A percentile compares a stretch with the other conserved stretches of the same genome.
phyloP scores from a whole-genome alignment of 2,797 vertebrate genomes.

The Cryptoprocta ferox region DNA sequence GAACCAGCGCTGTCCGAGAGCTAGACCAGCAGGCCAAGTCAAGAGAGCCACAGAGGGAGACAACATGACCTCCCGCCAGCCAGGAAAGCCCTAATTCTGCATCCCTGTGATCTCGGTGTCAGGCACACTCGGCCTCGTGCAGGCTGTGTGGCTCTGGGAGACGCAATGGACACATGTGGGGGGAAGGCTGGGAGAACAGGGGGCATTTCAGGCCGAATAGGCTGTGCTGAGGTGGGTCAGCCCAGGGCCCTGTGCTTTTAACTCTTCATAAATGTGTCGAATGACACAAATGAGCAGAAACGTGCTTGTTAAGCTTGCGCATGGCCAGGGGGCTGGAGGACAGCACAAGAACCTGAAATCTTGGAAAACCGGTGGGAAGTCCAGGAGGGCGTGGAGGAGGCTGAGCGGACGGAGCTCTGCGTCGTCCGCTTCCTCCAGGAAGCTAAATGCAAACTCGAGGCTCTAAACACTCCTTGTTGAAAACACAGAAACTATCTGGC shows the following conservation, averaged over 20 bases:
- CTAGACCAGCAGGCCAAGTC: neutral
- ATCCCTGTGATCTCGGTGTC: neutral
- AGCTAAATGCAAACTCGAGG: neutral
- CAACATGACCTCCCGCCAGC: fast-evolving
- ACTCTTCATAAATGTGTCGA: neutral
- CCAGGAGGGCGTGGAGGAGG: fast-evolving
- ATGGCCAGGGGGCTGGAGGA: neutral
- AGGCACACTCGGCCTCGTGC: fast-evolving
- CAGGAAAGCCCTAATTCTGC: neutral
- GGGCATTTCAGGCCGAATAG: neutral
- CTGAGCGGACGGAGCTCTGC: fast-evolving
- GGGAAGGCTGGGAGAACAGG: neutral
- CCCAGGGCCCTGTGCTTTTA: neutral
- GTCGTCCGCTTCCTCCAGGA: neutral
- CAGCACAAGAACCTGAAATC: neutral
- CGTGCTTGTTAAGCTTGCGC: neutral
- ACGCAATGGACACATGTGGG: neutral
- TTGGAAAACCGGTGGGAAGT: neutral
- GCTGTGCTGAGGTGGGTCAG: neutral
- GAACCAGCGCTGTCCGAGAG: fast-evolving
- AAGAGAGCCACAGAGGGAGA: neutral
- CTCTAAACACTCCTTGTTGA: neutral
- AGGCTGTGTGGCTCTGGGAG: neutral
- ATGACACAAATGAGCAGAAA: neutral
- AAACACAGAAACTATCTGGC: neutral